Evolutionary conservation across 2,113 vertebrate species (phyloP), one percentile per base, ranked within the genome.

Genomic region (Gulo gulo): DNA sequence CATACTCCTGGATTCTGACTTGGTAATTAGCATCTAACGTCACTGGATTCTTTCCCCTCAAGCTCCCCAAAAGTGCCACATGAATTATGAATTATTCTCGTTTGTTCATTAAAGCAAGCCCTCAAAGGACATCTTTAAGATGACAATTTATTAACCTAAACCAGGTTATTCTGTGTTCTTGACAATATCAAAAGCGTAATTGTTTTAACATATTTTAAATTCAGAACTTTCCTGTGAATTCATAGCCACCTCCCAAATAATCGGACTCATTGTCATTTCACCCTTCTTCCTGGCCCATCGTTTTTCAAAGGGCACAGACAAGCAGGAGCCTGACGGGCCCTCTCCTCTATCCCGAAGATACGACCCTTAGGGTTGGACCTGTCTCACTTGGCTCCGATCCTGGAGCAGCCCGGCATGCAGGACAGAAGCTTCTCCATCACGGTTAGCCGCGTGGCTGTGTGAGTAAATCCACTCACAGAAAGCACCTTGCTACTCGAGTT

Each of bases 11-110:
- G 50, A 31, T 69, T 31, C 73, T 52, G 15, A 13, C 57, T 31
- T 52, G 31, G 20, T 11, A 67, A 94, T 88, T 69, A 26, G 10
- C 23, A n/a, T 26, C 50, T 57, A 21, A 80, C 76, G 94, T 95
- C 61, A 34, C 47, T 21, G 57, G 29, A 10, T 36, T 55, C 57
- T 47, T 57, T 34, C 10, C 69, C 50, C 39, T 42, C 16, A 34
- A 85, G 31, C 34, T 50, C 34, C 52, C 26, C 13, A 67, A 89
- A 88, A 76, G 47, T 65, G 45, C 50, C 59, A 34, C 26, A 1
- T 23, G 59, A 55, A 92, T 83, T 69, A 81, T 92, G 42, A 85
- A 76, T 96, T 82, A 86, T 78, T 83, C 82, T 81, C 74, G 61
- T 76, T 76, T 81, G 59, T 71, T 94, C 52, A 52, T 82, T n/a